Base-by-base conservation (phyloP, 2,113 vertebrate species). In the Notothenia coriiceps region DNA sequence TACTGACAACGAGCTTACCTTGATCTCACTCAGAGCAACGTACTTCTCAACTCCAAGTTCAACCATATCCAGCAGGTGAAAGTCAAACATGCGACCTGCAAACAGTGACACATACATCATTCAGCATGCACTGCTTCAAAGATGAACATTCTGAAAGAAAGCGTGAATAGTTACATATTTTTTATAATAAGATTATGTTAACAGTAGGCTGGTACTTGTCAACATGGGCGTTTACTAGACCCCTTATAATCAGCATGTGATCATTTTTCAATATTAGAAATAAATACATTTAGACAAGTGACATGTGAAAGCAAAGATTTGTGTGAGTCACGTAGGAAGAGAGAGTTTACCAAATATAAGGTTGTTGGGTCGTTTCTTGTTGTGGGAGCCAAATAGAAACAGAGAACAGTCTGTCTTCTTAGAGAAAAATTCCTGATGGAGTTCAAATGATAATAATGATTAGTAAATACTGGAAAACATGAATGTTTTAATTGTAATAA, bases 351-450 rank as follows among this genome's bases (percentile, higher is more conserved):
- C 98, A 91, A 99, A 95, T 70, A 98, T 93, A 18, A 99, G 79
- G 81, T 99, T 99, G 90, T 99, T 96, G 56, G 98, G 98, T 5
- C 98, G 86, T 89, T 99, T 99, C 95, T 99, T 99, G 93, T 98
- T 99, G 93, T 99, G 98, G 33, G 96, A 99, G 6, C 97, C 98
- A 71, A 99, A 99, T 74, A 99, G 90, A 91, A 99, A 99, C 79
- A 99, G 93, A 49, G 98, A 99, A 77, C 96, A 97, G 87, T 99
- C 97, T 0, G 97, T 95, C 75, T 99, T 99, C 94, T 98, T 99
- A 13, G 98, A 98, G 93, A 99, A 99, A 89, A 99, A 99, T 82
- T 99, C 98, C 98, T 99, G 75, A 64, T 20, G 60, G 54, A 87
- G 33, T 43, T 6, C 25, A 43, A 50, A 72, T 5, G 17, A 72